phyloP scores from a whole-genome alignment of 2,797 vertebrate genomes.

The Xenops minutus region DNA sequence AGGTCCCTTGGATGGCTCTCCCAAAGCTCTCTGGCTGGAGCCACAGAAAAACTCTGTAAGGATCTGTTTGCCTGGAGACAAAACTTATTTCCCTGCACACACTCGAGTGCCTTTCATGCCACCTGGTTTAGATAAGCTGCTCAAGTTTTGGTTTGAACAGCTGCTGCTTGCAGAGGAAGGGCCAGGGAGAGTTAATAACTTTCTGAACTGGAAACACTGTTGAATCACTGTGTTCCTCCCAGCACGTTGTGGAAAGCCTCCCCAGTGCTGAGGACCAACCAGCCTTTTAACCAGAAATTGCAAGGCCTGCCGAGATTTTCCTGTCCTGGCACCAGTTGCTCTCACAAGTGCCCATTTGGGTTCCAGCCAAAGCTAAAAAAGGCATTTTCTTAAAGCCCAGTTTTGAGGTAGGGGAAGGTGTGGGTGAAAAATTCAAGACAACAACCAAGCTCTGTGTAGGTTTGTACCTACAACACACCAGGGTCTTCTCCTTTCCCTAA shows the following conservation, averaged over 20 bases:
- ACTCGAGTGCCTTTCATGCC: not conserved
- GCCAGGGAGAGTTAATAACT: conserved; percentile 26
- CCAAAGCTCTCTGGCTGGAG: too few relatives aligned
- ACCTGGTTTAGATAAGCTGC: conserved; percentile 54
- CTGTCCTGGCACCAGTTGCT: not conserved
- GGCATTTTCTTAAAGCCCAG: not conserved
- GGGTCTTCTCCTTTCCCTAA: not conserved
- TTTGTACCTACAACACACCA: not conserved
- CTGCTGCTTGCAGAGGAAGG: conserved; percentile 30
- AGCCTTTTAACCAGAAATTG: conserved; percentile 24
- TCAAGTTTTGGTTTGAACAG: conserved; percentile 1
- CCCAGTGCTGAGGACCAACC: not conserved
- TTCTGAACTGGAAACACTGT: conserved; percentile 9
- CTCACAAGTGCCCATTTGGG: not conserved
- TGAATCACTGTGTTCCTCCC: conserved; percentile 3
- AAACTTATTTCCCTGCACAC: not conserved
- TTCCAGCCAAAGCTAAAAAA: not conserved
- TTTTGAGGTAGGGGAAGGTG: not conserved
- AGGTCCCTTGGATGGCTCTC: not conserved
- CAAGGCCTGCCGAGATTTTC: not conserved
- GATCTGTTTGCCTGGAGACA: not conserved
- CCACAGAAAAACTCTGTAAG: not conserved
- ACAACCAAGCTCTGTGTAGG: not conserved
- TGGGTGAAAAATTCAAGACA: not conserved
- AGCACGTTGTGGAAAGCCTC: not conserved